These are phyloP conservation scores for Metopia argyrocephala DNA, from an alignment of 2,888 invertebrate species.

Conservation along the genomic window DNA sequence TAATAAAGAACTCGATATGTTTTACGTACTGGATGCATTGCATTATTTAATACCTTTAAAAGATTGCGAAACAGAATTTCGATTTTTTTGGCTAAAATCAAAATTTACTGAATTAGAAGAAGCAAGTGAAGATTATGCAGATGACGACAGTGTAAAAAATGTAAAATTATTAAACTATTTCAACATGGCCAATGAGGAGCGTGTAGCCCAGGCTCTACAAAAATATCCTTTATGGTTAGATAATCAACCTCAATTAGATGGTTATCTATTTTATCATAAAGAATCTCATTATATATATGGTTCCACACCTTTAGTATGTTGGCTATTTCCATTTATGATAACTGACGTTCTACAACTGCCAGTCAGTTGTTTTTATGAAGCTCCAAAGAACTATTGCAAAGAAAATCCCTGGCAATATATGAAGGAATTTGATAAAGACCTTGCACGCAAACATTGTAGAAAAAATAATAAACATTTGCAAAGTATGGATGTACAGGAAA, in stretches of 20 bases:
- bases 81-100: constrained; percentile 89
- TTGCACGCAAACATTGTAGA: constrained; percentile 63
- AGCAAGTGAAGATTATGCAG: constrained; percentile 49
- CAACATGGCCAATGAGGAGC: constrained; percentile 71
- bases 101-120: constrained; percentile 83
- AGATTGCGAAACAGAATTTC: constrained; percentile 82
- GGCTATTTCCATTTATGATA: constrained; percentile 94
- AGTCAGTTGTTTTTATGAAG: constrained; percentile 78
- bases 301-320: constrained; percentile 91
- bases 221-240: constrained; percentile 74
- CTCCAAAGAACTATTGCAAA: constrained; percentile 79
- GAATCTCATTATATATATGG: constrained; percentile 88
- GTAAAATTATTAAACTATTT: constrained; percentile 70
- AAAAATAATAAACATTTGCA: neutral
- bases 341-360: constrained; percentile 81
- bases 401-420: constrained; percentile 80
- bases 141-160: constrained; percentile 67
- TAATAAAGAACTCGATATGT: constrained; percentile 80
- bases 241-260: constrained; percentile 84
- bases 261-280: constrained; percentile 94
- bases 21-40: constrained; percentile 89
- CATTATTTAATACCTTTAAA: constrained; percentile 73
- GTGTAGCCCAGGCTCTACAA: constrained; percentile 69
- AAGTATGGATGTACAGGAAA: neutral
- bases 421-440: constrained; percentile 78